Base-by-base conservation (phyloP, 92 coral and sea anemone genomes). In the Muricea muricata region DNA sequence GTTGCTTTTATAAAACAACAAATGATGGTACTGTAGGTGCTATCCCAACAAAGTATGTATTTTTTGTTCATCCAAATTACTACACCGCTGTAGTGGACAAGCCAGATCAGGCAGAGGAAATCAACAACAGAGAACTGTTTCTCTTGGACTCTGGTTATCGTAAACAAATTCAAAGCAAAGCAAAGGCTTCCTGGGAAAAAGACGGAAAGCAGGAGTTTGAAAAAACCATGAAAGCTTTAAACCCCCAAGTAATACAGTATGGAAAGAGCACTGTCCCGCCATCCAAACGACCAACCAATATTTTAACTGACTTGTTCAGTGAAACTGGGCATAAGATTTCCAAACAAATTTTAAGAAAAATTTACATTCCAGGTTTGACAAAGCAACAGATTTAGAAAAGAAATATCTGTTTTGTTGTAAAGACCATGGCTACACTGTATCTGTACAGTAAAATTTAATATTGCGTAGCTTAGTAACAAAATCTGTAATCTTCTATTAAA, bases 321-420 rank as follows among this genome's bases (percentile, higher is more conserved):
- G 83, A 78, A 57, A 78, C 65, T 61, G 83, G 83, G 37, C 70
- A 78, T 6, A 78, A 28, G 52, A 78, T 78, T 58, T 78, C 83
- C 20, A 78, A 37, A 39, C 83, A 55, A 18, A 78, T 78, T 25
- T 40, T 78, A 23, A 35, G 30, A 15, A 78, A 78, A 78, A 58
- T 78, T 12, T 78, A 78, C 55, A 78, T 78, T 78, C 83, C 83
- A 33, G 83, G 83, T 56, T 40, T 32, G 20, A 61, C 61, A 3
- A 55, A 25, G 9, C 83, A 25, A 52, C 70, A 37, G n/a, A n/a
- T n/a, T n/a, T n/a, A n/a, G n/a, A n/a, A n/a, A n/a, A n/a, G n/a
- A n/a, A n/a, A n/a, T n/a, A n/a, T n/a, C n/a, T n/a, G n/a, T n/a
- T n/a, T n/a, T n/a, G n/a, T n/a, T n/a, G n/a, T n/a, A n/a, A n/a